These are phyloP conservation scores for Chymomyza caudatula DNA, from an alignment of 2,888 invertebrate genomes.

Conservation along the genomic window DNA sequence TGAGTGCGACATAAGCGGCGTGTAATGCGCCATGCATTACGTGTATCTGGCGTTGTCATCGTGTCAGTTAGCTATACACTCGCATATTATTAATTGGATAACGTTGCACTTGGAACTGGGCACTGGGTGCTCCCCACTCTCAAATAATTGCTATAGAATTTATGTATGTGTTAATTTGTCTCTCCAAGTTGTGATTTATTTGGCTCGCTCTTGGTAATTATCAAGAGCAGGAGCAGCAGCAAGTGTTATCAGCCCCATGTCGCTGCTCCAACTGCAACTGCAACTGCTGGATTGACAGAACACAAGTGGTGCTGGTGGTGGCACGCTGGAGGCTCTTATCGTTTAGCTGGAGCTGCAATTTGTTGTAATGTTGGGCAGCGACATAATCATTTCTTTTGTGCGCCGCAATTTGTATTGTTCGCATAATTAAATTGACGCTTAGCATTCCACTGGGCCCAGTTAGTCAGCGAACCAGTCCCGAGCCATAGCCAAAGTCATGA, in stretches of 20 bases:
- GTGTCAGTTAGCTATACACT: slow-evolving; percentile 59
- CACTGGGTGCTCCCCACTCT: background rate
- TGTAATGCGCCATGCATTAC: slow-evolving; percentile 70
- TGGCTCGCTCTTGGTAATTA: slow-evolving; percentile 24
- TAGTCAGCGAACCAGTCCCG: background rate
- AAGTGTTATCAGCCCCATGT: background rate
- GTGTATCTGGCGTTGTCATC: slow-evolving; percentile 68
- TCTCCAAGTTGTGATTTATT: slow-evolving; percentile 65
- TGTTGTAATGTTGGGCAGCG: slow-evolving; percentile 44
- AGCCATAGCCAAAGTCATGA: background rate
- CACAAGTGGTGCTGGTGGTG: background rate
- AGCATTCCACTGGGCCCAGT: slow-evolving; percentile 49
- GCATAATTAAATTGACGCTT: slow-evolving; percentile 73
- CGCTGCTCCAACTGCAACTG: background rate
- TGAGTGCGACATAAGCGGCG: slow-evolving; percentile 30
- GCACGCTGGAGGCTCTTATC: background rate
- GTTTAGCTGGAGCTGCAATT: slow-evolving; percentile 39
- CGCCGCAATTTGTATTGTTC: slow-evolving; percentile 69
- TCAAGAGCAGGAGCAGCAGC: slow-evolving; percentile 13
- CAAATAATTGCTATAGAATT: slow-evolving; percentile 57
- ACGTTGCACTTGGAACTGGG: background rate
- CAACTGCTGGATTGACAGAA: background rate
- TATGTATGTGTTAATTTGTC: slow-evolving; percentile 72
- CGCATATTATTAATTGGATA: slow-evolving; percentile 70
- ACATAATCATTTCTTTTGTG: slow-evolving; percentile 65